Conservation (phyloP, 2,888 invertebrate species). For the Patella caerulea region DNA sequence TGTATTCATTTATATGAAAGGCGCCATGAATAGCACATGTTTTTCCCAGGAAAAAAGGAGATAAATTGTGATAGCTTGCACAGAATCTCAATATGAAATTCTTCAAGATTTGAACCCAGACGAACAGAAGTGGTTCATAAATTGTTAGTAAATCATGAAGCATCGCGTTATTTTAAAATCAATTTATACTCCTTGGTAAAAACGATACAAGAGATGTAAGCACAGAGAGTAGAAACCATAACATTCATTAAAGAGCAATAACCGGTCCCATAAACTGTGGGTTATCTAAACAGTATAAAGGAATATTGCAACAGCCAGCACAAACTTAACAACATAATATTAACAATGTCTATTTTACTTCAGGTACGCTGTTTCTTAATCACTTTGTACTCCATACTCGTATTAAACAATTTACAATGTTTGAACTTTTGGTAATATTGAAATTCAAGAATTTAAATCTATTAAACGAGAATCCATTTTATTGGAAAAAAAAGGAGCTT, state of each 20-base stretch:
- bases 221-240: background rate
- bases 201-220: background rate
- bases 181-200: background rate
- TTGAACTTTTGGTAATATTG: no score
- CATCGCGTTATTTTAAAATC: background rate
- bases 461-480: no score
- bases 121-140: slow-evolving; percentile 3
- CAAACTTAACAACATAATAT: background rate
- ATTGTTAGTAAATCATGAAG: slow-evolving; percentile 6
- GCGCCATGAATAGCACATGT: slow-evolving; percentile 3
- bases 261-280: background rate
- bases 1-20: background rate
- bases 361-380: no score
- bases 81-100: background rate
- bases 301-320: background rate
- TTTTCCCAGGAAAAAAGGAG: background rate
- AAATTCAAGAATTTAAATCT: no score
- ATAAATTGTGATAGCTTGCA: background rate
- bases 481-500: no score
- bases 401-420: no score
- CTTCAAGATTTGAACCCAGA: slow-evolving; percentile 9
- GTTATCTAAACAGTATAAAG: slow-evolving; percentile 1
- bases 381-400: no score
- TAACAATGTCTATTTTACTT: no score
- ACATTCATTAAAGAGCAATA: slow-evolving; percentile 4